These are phyloP conservation scores for Cromileptes altivelis DNA, from an alignment of 2,113 vertebrate genomes.

Conservation along the genomic window DNA sequence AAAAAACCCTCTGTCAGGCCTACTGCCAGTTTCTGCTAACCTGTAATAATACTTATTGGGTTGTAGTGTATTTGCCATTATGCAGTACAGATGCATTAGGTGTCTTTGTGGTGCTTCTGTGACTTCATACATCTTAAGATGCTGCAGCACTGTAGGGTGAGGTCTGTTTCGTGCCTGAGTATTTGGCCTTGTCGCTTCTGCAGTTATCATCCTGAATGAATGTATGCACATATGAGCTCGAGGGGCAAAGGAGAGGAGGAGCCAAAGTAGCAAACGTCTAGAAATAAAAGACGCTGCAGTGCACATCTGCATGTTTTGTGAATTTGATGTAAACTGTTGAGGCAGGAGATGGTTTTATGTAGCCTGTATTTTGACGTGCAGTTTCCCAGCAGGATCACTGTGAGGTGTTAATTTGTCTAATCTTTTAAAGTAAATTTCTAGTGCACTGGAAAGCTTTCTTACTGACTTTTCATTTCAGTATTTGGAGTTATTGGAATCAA, in stretches of 20 bases:
- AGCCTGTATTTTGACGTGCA: no score
- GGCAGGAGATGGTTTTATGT: background rate
- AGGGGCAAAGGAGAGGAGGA: background rate
- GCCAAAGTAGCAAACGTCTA: background rate
- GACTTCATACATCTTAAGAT: background rate
- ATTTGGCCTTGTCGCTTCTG: constrained; percentile 1
- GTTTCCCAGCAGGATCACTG: background rate
- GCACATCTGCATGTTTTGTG: background rate
- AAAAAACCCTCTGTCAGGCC: background rate
- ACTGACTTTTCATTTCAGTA: background rate
- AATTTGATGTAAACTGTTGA: background rate
- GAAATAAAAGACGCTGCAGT: background rate
- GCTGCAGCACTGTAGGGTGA: background rate
- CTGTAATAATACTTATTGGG: no score
- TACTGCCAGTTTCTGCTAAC: no score
- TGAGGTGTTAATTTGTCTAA: background rate
- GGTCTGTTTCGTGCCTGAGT: background rate
- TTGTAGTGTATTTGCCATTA: background rate
- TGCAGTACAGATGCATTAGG: background rate
- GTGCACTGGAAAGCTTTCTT: background rate
- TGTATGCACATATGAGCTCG: background rate
- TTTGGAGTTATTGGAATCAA: background rate
- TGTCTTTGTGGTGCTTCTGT: background rate
- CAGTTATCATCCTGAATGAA: constrained; percentile 10
- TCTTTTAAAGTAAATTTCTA: background rate